Conservation (phyloP, 2,888 invertebrate species). For the Agrotis exclamationis region DNA sequence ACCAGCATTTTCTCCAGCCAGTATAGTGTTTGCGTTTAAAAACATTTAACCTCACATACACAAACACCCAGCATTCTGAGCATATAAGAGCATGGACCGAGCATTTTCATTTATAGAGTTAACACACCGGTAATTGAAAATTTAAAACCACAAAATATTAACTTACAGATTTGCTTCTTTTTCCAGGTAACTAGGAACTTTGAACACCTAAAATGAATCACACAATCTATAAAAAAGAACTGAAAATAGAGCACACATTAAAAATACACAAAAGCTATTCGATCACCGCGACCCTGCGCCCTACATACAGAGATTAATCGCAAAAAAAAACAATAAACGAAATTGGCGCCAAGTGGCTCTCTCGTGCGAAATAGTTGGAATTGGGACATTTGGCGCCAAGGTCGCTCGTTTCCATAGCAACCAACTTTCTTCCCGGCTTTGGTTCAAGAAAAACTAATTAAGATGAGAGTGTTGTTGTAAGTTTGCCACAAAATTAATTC, state of each 20-base stretch:
- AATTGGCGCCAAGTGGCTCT: constrained; percentile 51
- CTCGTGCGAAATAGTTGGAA: constrained; percentile 41
- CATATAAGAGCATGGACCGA: no score
- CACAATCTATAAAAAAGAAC: not conserved
- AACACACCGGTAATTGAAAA: not conserved
- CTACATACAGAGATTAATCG: constrained; percentile 54
- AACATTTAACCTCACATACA: no score
- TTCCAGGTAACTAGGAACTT: not conserved
- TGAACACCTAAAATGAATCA: constrained; percentile 7
- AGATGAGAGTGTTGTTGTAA: no score
- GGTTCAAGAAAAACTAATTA: constrained; percentile 18
- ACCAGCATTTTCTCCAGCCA: no score
- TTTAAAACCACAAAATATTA: not conserved
- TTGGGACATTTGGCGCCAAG: constrained; percentile 44
- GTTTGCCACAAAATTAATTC: no score
- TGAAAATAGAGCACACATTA: constrained; percentile 31
- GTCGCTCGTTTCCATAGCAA: constrained; percentile 40
- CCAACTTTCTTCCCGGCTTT: constrained; percentile 11
- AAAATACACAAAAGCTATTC: constrained; percentile 30
- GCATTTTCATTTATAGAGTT: not conserved
- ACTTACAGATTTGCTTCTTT: not conserved
- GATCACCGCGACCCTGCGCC: constrained; percentile 44
- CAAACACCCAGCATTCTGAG: no score
- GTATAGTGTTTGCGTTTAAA: no score
- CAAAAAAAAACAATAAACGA: constrained; percentile 50